Base-by-base conservation (phyloP, 1,140 invertebrate genomes). In the Zophobas atratus region DNA sequence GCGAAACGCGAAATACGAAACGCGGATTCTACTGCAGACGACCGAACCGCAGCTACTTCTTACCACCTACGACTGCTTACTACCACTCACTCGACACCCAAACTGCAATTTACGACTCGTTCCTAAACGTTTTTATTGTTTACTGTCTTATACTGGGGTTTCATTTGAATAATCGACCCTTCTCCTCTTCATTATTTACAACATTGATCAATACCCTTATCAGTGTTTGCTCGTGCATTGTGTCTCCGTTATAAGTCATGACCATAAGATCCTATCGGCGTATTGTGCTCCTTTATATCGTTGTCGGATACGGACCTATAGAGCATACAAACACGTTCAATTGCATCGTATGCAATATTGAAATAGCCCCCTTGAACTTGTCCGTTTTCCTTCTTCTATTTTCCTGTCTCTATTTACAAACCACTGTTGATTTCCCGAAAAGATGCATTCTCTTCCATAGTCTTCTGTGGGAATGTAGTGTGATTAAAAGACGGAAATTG, bases 401-500 rank as follows among this genome's bases (percentile, higher is more conserved):
- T 3, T 55, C 33, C 36, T 72, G 38, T 72, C 34, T 57, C 38
- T 56, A 57, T 75, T 75, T 57, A 57, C 51, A 41, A 75, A 75
- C 49, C 72, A 41, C 51, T 63, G 49, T 75, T 75, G 72, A 75
- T 75, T 75, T 46, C 53, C 48, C 57, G 51, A 71, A 80, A 76
- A 81, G 79, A 79, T 82, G 80, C 82, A 82, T 81, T 82, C 80
- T 77, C 81, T 38, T 73, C 51, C 43, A 48, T 70, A 76, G 57
- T 48, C 81, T 76, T 80, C 77, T 75, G 79, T 56, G 80, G 81
- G 82, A 83, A 83, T 83, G 82, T 80, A 82, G 81, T 79, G 80
- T 82, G 82, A 83, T 83, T 83, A 83, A 83, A 81, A 81, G 82
- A 82, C 79, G 81, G 82, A 82, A 83, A 83, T 83, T 83, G 79